A percentile compares a stretch with the other conserved stretches of the same genome.
These are phyloP conservation scores for Zoroaster sp. DNA, from an alignment of 53 echinoderm and acorn worm genomes.

Conservation along the genomic window DNA sequence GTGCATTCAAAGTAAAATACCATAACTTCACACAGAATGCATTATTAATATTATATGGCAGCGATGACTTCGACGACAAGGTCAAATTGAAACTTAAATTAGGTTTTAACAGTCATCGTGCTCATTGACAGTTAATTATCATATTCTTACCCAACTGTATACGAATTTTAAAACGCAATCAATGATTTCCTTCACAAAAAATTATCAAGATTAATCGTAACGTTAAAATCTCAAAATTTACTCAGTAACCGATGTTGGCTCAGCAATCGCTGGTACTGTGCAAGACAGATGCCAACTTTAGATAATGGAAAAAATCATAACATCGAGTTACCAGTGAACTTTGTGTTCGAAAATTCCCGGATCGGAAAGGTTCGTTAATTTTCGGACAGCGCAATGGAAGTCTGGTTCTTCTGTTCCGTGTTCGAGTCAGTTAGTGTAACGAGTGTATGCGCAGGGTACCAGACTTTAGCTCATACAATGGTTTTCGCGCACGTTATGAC, in stretches of 20 bases:
- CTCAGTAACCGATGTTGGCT: not conserved
- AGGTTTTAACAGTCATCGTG: not conserved
- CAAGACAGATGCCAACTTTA: too few relatives aligned
- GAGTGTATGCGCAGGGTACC: not conserved
- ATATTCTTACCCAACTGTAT: not conserved
- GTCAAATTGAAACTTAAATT: too few relatives aligned
- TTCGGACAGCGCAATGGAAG: not conserved
- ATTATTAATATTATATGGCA: too few relatives aligned
- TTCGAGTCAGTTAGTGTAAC: not conserved
- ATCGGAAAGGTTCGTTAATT: not conserved
- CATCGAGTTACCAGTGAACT: not conserved
- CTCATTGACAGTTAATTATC: not conserved
- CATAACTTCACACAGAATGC: too few relatives aligned
- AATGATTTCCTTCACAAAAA: not conserved
- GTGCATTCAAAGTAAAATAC: too few relatives aligned
- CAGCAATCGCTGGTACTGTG: not conserved
- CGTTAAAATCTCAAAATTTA: not conserved
- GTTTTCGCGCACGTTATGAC: not conserved
- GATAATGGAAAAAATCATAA: not conserved
- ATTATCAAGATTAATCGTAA: not conserved
- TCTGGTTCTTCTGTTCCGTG: not conserved
- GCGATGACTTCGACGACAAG: too few relatives aligned
- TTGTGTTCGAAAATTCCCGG: not conserved
- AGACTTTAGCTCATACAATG: not conserved
- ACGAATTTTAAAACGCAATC: not conserved